phyloP scores from a whole-genome alignment of 1,140 invertebrate genomes.

The Halictus rubicundus region DNA sequence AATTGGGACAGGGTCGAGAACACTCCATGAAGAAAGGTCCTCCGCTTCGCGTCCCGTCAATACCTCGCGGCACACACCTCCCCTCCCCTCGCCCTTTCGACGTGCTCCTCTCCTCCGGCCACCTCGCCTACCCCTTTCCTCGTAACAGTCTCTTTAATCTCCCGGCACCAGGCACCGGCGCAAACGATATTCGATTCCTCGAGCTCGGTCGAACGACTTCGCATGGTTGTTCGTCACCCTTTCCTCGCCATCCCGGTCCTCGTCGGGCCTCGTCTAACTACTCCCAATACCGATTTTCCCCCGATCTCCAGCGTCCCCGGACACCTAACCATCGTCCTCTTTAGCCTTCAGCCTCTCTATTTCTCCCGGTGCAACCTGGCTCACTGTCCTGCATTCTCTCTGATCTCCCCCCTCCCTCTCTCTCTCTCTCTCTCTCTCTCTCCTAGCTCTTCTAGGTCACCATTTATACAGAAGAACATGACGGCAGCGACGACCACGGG shows the following conservation, averaged over 20 bases:
- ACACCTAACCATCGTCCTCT: constrained; percentile 14
- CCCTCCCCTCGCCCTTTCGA: not conserved
- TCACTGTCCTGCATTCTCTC: not conserved
- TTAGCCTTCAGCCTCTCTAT: constrained; percentile 10
- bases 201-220: not conserved
- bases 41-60: constrained; percentile 10
- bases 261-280: not conserved
- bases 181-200: not conserved
- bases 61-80: constrained; percentile 1
- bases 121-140: not conserved
- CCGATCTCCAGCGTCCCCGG: not conserved
- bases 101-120: not conserved
- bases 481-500: not conserved
- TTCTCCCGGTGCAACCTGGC: no score
- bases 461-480: constrained; percentile 13
- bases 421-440: constrained; percentile 1
- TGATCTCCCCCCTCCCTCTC: not conserved
- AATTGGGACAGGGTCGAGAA: constrained; percentile 52
- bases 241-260: not conserved
- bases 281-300: not conserved
- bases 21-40: constrained; percentile 19
- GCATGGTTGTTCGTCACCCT: not conserved
- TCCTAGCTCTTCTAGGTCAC: constrained; percentile 41
- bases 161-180: not conserved
- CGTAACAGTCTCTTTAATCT: constrained; percentile 35